Percentiles rank a stretch among this genome's conserved stretches.
Evolutionary conservation across 2,888 invertebrate species (phyloP).

Genomic region (Oscheius sp.): DNA sequence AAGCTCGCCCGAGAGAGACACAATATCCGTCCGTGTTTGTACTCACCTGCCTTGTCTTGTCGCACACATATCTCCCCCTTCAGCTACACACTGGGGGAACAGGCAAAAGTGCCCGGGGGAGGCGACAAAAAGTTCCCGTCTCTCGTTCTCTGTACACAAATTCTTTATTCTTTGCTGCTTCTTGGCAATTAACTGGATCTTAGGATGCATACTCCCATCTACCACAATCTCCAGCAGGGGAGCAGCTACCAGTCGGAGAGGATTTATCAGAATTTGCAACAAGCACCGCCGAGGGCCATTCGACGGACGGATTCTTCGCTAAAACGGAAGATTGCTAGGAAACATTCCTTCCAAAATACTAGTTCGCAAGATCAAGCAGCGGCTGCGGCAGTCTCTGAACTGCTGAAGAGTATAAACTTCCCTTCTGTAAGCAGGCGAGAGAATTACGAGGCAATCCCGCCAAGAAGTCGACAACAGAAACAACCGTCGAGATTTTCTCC

Average conservation of each 20-base stretch:
- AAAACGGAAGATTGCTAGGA: conserved; percentile 52
- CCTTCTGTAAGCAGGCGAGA: conserved; percentile 14
- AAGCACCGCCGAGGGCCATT: conserved; percentile 3
- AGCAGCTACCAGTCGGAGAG: conserved; percentile 14
- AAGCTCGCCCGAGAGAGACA: conserved; percentile 7
- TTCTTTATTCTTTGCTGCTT: not conserved
- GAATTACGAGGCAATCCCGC: not conserved
- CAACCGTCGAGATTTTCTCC: conserved; percentile 17
- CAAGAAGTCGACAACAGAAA: conserved; percentile 1
- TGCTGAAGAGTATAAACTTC: conserved; percentile 24
- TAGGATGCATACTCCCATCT: conserved; percentile 21
- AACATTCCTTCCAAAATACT: conserved; percentile 44
- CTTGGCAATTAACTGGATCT: not conserved
- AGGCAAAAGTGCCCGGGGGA: not conserved
- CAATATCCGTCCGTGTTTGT: conserved; percentile 23
- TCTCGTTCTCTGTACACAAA: not conserved
- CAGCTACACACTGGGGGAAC: not conserved
- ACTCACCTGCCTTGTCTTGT: not conserved
- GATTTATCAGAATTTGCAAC: conserved; percentile 26
- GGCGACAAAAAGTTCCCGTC: not conserved
- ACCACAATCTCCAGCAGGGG: conserved; percentile 5
- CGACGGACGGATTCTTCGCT: conserved; percentile 49
- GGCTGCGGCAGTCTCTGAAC: not conserved
- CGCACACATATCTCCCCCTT: not conserved
- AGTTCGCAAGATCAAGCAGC: not conserved